Conservation (phyloP, 2,113 vertebrate species). For the Amazona guildingii region DNA sequence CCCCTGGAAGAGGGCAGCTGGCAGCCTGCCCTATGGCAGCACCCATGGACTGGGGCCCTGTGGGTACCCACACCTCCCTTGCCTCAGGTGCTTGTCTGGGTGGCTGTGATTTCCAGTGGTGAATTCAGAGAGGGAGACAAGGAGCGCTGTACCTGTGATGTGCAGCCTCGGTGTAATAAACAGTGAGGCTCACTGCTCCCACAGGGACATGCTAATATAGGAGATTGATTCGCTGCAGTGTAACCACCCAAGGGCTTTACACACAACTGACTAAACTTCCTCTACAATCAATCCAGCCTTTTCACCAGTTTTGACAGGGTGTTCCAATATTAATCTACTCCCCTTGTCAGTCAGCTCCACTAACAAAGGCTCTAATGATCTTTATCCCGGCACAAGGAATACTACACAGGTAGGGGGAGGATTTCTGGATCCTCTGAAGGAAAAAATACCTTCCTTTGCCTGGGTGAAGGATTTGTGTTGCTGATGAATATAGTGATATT, state of each 20-base stretch:
- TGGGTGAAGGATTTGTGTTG: rapidly evolving
- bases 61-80: rapidly evolving
- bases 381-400: constrained; percentile 70
- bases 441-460: background rate
- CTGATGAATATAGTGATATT: rapidly evolving
- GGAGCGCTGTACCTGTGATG: background rate
- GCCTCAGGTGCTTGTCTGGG: rapidly evolving
- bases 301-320: constrained; percentile 75
- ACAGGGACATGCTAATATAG: constrained; percentile 51
- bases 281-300: constrained; percentile 75
- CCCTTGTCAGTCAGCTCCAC: constrained; percentile 68
- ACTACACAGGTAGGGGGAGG: background rate
- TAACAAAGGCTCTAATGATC: constrained; percentile 74
- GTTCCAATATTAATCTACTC: constrained; percentile 78
- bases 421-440: background rate
- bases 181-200: constrained; percentile 62
- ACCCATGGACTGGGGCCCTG: rapidly evolving
- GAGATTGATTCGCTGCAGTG: constrained; percentile 67
- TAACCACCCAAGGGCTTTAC: constrained; percentile 70
- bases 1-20: background rate
- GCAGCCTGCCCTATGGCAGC: background rate
- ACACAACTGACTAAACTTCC: constrained; percentile 70
- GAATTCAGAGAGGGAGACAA: background rate
- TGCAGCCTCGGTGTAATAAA: constrained; percentile 48
- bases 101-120: rapidly evolving